phyloP scores from a whole-genome alignment of 2,888 invertebrate genomes.

The Teleogryllus oceanicus region DNA sequence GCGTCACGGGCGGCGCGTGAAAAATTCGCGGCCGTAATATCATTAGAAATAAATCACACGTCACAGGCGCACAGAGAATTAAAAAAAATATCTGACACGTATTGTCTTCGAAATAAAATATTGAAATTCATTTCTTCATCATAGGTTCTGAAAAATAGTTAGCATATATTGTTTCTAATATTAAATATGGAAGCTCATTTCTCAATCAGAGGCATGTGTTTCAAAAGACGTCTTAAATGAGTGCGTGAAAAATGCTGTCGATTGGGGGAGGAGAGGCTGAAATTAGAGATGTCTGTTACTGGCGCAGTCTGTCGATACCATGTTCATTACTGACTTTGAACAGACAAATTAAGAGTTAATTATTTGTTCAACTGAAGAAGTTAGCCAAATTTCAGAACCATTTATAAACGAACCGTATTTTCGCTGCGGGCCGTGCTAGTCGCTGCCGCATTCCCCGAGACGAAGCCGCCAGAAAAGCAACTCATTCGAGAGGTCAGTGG shows the following conservation, averaged over 20 bases:
- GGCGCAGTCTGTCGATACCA: too few relatives aligned
- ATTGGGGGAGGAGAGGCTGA: too few relatives aligned
- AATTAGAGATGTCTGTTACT: too few relatives aligned
- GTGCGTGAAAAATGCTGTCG: too few relatives aligned
- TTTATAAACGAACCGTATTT: too few relatives aligned
- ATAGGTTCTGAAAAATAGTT: neutral
- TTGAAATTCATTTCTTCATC: constrained; percentile 18
- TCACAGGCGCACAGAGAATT: neutral
- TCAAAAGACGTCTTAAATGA: neutral
- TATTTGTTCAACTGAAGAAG: too few relatives aligned
- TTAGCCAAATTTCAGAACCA: too few relatives aligned
- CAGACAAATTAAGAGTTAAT: too few relatives aligned
- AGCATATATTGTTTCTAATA: constrained; percentile 5
- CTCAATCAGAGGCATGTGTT: neutral
- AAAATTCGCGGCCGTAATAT: constrained; percentile 10
- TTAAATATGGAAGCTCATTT: constrained; percentile 1
- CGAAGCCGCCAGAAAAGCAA: neutral
- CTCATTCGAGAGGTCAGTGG: neutral
- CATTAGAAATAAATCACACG: constrained; percentile 18
- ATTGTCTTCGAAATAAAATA: constrained; percentile 18
- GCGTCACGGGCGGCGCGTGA: neutral
- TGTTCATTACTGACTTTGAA: too few relatives aligned
- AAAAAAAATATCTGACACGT: neutral
- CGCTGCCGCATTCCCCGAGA: too few relatives aligned
- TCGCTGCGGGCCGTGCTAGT: too few relatives aligned